These are phyloP conservation scores for Pterocles burchelli DNA, from an alignment of 2,113 vertebrate species.

Conservation along the genomic window DNA sequence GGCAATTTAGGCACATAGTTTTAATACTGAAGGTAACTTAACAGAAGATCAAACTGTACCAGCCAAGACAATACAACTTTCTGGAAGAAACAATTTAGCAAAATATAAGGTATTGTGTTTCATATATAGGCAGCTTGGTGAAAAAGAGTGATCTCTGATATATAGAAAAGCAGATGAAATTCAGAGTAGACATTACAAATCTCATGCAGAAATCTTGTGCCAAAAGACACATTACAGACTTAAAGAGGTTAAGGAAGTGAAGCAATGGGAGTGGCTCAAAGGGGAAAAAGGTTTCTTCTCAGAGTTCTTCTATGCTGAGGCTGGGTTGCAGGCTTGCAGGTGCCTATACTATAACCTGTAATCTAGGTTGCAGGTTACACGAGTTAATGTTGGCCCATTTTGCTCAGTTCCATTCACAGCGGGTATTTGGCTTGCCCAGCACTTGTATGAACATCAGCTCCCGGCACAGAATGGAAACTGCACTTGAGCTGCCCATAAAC, in stretches of 20 bases:
- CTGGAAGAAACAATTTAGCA: background rate
- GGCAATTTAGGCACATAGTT: background rate
- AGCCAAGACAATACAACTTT: background rate
- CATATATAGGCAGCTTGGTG: background rate
- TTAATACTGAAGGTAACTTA: background rate
- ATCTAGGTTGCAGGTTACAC: background rate
- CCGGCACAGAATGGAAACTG: background rate
- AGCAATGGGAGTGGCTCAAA: background rate
- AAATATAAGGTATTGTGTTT: background rate
- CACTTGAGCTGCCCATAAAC: background rate
- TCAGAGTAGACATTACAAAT: background rate
- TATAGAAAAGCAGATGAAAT: background rate
- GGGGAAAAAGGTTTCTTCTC: background rate
- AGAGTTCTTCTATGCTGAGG: background rate
- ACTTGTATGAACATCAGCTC: background rate
- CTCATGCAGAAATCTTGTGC: background rate
- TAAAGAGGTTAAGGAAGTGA: background rate
- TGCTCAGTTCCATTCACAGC: background rate
- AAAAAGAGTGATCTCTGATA: background rate
- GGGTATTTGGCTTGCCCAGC: background rate
- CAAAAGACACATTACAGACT: background rate
- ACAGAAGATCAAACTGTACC: background rate
- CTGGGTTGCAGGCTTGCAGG: background rate
- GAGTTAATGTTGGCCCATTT: background rate
- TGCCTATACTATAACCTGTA: background rate